These are phyloP conservation scores for Parauchenoglanis punctatus DNA, from an alignment of 2,797 vertebrate species.

Conservation along the genomic window DNA sequence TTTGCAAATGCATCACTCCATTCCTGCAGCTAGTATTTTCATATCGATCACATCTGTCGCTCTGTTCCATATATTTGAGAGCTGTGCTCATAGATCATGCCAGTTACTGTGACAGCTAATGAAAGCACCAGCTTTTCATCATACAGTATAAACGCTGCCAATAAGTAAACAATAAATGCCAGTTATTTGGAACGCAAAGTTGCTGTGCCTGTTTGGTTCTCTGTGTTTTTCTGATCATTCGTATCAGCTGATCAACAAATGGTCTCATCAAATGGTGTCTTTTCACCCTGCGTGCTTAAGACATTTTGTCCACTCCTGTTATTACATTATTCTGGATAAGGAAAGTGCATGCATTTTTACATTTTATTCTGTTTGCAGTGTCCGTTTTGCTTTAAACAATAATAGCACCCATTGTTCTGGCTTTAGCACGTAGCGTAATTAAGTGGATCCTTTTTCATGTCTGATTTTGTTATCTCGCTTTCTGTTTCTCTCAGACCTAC, in stretches of 20 bases:
- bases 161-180: conserved; percentile 39
- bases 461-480: background rate
- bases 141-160: conserved; percentile 53
- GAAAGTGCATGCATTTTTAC: background rate
- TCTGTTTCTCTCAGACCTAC: conserved; percentile 81
- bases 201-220: background rate
- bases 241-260: background rate
- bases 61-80: conserved; percentile 65
- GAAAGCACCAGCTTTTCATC: conserved; percentile 66
- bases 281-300: background rate
- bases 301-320: background rate
- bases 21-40: conserved; percentile 60
- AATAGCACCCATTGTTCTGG: background rate
- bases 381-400: background rate
- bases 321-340: background rate
- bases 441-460: background rate
- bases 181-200: background rate
- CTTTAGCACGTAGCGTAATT: background rate
- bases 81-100: conserved; percentile 68
- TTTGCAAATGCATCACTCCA: conserved; percentile 59
- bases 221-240: background rate
- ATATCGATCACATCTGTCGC: conserved; percentile 70
- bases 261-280: background rate
- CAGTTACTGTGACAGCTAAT: conserved; percentile 67
- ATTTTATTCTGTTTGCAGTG: no score